These are phyloP conservation scores for Astreopora myriophthalma DNA, from an alignment of 64 coral and sea anemone species.

Conservation along the genomic window DNA sequence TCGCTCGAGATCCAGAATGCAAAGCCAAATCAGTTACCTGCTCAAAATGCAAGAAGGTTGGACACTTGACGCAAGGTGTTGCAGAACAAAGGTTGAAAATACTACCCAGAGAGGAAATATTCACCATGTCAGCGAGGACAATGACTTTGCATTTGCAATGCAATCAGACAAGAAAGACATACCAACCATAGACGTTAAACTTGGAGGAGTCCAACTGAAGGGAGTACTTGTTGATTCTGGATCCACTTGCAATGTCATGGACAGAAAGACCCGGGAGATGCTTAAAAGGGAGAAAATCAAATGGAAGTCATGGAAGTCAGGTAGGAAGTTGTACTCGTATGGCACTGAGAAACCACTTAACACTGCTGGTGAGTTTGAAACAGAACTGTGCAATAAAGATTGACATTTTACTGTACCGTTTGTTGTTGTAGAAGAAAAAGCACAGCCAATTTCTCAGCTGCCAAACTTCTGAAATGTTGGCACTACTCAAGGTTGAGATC, in stretches of 20 bases:
- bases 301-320: not conserved
- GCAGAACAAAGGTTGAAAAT: slow-evolving; percentile 11
- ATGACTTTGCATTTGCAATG: not conserved
- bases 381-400: slow-evolving; percentile 38
- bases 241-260: slow-evolving; percentile 13
- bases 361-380: slow-evolving; percentile 53
- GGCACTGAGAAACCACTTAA: slow-evolving; percentile 43
- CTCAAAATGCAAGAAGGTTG: slow-evolving; percentile 49
- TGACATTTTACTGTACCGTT: slow-evolving; percentile 3
- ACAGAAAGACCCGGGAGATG: not conserved
- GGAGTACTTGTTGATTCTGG: slow-evolving; percentile 67
- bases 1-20: slow-evolving; percentile 53
- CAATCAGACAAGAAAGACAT: not conserved
- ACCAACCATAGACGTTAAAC: slow-evolving; percentile 27
- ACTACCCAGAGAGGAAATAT: not conserved
- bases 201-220: slow-evolving; percentile 56
- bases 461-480: slow-evolving; percentile 19
- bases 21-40: slow-evolving; percentile 39
- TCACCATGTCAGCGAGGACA: not conserved
- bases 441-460: not conserved
- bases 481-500: not conserved
- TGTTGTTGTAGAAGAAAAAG: slow-evolving; percentile 35
- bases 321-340: slow-evolving; percentile 50
- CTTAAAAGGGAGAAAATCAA: slow-evolving; percentile 1
- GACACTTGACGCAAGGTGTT: slow-evolving; percentile 37